Base-by-base conservation (phyloP, 2,113 vertebrate species). In the Otis tarda region DNA sequence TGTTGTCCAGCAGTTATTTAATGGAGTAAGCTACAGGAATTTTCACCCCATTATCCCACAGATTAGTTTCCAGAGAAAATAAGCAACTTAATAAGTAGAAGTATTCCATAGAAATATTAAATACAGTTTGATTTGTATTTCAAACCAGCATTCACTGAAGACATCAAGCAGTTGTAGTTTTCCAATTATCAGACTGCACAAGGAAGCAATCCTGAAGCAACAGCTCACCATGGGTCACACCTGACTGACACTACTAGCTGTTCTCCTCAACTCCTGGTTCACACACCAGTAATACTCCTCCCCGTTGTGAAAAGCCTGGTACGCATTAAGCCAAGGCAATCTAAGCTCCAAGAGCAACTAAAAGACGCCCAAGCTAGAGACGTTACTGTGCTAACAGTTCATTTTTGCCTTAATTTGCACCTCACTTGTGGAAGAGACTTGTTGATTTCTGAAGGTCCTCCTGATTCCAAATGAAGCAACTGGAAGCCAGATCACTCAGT, bases 1-100 rank as follows among this genome's bases (percentile, higher is more conserved):
- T 21, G 10, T 27, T 79, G 73, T 90, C 90, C 92, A 87, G 64
- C 10, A 74, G 68, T 49, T 35, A 84, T 75, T 90, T 60, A 93
- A 57, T 10, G 7, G n/a, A 88, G 31, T 83, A 80, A 95, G 23
- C 71, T 88, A 85, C 25, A 77, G 33, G 53, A 95, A 79, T 93
- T 92, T 90, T 74, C 56, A 90, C 59, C 56, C 80, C 43, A 87
- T 87, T 86, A 93, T 86, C 33, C 41, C 39, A 77, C 4, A 16
- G n/a, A 87, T 73, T 76, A 90, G 17, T 22, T 90, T 90, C 47
- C 60, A 84, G 61, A 89, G 35, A 90, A 92, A 94, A 93, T 27
- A 82, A 87, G 56, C 19, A 93, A 70, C 12, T 64, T 63, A 59
- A 12, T 77, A 87, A 61, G 33, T 18, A 88, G 45, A 81, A 94